phyloP scores from a whole-genome alignment of 2,888 invertebrate genomes.

The Glaucopsyche alexis region DNA sequence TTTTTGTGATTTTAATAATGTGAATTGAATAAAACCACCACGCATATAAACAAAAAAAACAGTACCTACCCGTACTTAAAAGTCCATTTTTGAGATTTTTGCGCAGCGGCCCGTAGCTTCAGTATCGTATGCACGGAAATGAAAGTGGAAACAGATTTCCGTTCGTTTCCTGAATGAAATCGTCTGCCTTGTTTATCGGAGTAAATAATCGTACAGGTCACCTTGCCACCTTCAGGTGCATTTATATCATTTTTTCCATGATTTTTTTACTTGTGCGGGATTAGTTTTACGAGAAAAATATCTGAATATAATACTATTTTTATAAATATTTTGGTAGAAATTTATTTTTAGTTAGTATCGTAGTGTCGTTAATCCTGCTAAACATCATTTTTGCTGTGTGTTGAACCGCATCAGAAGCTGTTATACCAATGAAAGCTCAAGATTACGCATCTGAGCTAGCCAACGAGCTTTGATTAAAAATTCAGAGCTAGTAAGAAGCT shows the following conservation, averaged over 20 bases:
- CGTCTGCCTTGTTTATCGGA: constrained; percentile 6
- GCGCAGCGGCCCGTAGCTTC: not conserved
- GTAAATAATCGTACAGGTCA: not conserved
- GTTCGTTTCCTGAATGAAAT: constrained; percentile 7
- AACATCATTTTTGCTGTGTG: too few relatives aligned
- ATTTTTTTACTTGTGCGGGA: too few relatives aligned
- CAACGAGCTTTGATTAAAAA: constrained; percentile 6
- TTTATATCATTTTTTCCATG: not conserved
- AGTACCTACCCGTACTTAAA: too few relatives aligned
- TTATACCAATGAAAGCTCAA: not conserved
- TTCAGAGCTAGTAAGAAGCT: constrained; percentile 9
- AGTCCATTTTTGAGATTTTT: not conserved
- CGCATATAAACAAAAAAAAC: too few relatives aligned
- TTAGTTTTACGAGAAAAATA: too few relatives aligned
- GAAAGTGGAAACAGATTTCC: constrained; percentile 19
- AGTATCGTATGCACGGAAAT: constrained; percentile 17
- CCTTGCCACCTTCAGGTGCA: not conserved
- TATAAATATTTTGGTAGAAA: too few relatives aligned
- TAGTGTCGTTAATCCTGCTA: too few relatives aligned
- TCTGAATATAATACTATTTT: too few relatives aligned
- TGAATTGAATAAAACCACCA: too few relatives aligned
- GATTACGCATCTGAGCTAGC: not conserved
- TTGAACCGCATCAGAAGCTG: constrained; percentile 3
- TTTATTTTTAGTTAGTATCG: too few relatives aligned
- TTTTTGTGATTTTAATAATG: too few relatives aligned